phyloP scores from a whole-genome alignment of 92 coral and sea anemone species.

The Ricordea florida region DNA sequence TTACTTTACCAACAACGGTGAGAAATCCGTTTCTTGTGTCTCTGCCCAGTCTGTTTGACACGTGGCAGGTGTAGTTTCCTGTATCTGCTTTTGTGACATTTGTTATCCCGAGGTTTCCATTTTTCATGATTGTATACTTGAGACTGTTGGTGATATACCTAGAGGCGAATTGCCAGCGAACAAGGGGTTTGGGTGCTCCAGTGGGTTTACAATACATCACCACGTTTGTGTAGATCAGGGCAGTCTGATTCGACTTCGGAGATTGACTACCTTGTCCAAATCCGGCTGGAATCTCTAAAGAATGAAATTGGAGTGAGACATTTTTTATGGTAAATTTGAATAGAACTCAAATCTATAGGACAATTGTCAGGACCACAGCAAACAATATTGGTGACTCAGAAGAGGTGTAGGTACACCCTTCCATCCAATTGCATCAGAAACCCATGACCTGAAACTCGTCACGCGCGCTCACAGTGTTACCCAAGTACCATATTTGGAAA shows the following conservation, averaged over 20 bases:
- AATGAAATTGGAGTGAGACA: background rate
- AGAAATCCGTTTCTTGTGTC: conserved; percentile 64
- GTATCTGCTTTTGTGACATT: conserved; percentile 72
- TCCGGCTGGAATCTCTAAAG: conserved; percentile 81
- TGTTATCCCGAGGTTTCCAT: conserved; percentile 75
- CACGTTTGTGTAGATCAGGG: conserved; percentile 71
- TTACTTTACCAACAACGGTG: conserved; percentile 76
- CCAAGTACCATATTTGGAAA: no score
- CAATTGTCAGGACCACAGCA: no score
- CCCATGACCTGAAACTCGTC: no score
- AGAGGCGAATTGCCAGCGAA: conserved; percentile 73
- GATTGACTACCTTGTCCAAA: conserved; percentile 81
- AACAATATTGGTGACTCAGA: no score
- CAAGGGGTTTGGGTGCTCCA: conserved; percentile 84
- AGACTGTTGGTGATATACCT: conserved; percentile 6
- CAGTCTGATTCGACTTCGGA: conserved; percentile 57
- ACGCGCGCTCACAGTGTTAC: no score
- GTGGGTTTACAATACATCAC: conserved; percentile 72
- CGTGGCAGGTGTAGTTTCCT: conserved; percentile 84
- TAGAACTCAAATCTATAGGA: no score
- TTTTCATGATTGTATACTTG: conserved; percentile 52
- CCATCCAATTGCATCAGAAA: no score
- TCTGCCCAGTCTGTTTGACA: conserved; percentile 68
- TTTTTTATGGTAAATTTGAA: no score
- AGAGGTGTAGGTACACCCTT: no score